Percentiles rank a stretch among this genome's conserved stretches.
Evolutionary conservation across 2,888 invertebrate species (phyloP).

Genomic region (Isoperla grammatica): DNA sequence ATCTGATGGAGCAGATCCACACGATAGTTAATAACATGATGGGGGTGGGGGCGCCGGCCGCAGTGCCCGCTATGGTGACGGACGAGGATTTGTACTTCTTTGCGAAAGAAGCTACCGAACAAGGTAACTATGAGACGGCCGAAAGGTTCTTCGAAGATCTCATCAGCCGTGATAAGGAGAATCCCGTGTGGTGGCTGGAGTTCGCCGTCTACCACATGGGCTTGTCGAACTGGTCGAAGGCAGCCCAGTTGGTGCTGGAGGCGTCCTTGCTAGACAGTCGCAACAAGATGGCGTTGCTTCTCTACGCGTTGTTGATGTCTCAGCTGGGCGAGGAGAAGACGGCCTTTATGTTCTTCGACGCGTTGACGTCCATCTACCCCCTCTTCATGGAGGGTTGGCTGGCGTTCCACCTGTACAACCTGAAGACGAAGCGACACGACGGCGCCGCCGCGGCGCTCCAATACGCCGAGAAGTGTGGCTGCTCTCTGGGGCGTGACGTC

Average conservation of each 20-base stretch:
- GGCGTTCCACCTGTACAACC: slow-evolving; percentile 40
- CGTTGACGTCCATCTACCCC: slow-evolving; percentile 37
- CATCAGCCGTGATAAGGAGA: slow-evolving; percentile 38
- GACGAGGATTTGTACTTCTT: background rate
- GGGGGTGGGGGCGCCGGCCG: background rate
- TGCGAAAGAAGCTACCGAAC: background rate
- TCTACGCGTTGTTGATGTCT: background rate
- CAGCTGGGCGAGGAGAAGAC: background rate
- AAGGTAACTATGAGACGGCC: slow-evolving; percentile 35
- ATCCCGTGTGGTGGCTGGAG: background rate
- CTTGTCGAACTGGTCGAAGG: background rate
- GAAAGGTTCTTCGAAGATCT: slow-evolving; percentile 40
- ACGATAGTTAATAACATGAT: slow-evolving; percentile 1
- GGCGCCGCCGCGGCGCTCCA: slow-evolving; percentile 40
- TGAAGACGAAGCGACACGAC: slow-evolving; percentile 36
- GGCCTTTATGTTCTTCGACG: slow-evolving; percentile 37
- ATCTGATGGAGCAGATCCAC: slow-evolving; percentile 38
- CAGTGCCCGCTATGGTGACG: slow-evolving; percentile 35
- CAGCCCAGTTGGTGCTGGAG: background rate
- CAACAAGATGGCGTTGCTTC: background rate
- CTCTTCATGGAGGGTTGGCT: slow-evolving; percentile 42
- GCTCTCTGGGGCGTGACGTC: background rate
- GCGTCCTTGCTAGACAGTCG: background rate
- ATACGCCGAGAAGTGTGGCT: background rate
- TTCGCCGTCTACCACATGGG: background rate